Base-by-base conservation (phyloP, 1,140 invertebrate species). In the Dendrolimus punctatus region DNA sequence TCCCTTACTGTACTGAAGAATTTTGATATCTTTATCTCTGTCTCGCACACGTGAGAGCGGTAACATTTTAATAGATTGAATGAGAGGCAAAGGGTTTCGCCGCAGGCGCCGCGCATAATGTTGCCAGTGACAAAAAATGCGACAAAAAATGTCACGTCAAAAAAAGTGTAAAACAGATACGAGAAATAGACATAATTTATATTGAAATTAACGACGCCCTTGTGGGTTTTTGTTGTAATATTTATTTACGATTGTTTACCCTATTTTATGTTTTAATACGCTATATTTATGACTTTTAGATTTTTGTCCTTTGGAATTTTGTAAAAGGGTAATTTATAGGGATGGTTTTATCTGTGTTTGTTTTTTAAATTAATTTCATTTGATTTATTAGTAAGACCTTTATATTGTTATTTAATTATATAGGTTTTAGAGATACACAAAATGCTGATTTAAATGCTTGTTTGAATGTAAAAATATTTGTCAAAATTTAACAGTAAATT, bases 181-280 rank as follows among this genome's bases (percentile, higher is more conserved):
- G 74, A 71, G 74, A 76, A 80, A 81, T 73, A 78, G 73, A 79
- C 76, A 85, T 85, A 83, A 81, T 80, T 85, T 83, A 85, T 81
- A 69, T 51, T 60, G 66, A 71, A 79, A 85, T 83, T 85, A 81
- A 80, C 68, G 75, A 77, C 53, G 58, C 67, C 69, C 76, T 83
- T 83, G 81, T 85, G 66, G 74, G 71, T 70, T 79, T 80, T 80
- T 69, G 66, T 65, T 81, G 75, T 83, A 79, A 83, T 82, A 72
- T 81, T 85, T 83, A 85, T 85, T 85, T 85, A 85, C 72, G 78
- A 85, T 83, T 85, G 78, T 85, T 85, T 85, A 83, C 73, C 71
- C 73, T 78, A 73, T 79, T 85, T 85, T 85, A 85, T 85, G 81
- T 85, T 85, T 85, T 81, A 85, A 85, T 85, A 85, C 57, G 53